A percentile compares a stretch with the other conserved stretches of the same genome.
Evolutionary conservation across 2,888 invertebrate genomes (phyloP).

Genomic region (Sisyra nigra): DNA sequence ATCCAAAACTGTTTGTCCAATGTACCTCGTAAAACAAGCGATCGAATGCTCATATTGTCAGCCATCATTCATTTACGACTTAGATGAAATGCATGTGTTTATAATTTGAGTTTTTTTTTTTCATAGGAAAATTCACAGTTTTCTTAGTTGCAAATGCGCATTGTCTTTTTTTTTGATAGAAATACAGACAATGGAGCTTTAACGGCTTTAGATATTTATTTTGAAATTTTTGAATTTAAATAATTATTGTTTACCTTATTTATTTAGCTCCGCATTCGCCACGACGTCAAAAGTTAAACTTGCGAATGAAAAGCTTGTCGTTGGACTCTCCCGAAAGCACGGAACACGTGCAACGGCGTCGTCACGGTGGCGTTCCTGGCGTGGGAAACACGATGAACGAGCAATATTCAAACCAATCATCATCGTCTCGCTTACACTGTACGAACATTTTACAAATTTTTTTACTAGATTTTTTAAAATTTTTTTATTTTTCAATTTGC

Average conservation of each 20-base stretch:
- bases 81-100: background rate
- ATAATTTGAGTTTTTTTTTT: background rate
- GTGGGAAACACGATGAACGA: slow-evolving; percentile 14
- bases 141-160: background rate
- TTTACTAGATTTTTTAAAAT: background rate
- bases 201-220: slow-evolving; percentile 18
- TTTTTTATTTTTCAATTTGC: slow-evolving; percentile 3
- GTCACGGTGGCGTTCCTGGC: slow-evolving; percentile 26
- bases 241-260: background rate
- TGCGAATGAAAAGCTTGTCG: slow-evolving; percentile 95
- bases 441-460: slow-evolving; percentile 20
- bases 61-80: background rate
- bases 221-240: background rate
- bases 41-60: background rate
- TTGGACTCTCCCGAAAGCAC: slow-evolving; percentile 91
- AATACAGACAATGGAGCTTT: background rate
- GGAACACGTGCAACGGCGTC: slow-evolving; percentile 62
- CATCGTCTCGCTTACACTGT: slow-evolving; percentile 44
- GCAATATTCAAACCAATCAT: slow-evolving; percentile 34
- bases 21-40: background rate
- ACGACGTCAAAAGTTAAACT: slow-evolving; percentile 86
- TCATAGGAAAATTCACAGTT: background rate
- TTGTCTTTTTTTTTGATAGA: slow-evolving; percentile 2
- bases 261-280: slow-evolving; percentile 84
- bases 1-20: no score